Conservation (phyloP, 2,797 vertebrate genomes). For the Ispidina lecontei region DNA sequence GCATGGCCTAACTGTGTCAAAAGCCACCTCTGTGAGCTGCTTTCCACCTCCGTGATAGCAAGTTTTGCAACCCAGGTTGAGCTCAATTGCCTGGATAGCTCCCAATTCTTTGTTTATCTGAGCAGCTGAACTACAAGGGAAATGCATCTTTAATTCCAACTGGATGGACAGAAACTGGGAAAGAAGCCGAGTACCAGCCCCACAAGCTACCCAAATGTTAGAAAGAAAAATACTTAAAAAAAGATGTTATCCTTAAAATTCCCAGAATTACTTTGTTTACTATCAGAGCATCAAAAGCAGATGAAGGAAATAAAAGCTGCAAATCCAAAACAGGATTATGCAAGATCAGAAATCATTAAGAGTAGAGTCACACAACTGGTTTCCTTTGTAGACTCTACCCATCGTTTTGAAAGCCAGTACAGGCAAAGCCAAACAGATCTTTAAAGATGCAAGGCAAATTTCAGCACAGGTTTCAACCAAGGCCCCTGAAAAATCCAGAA, state of each 20-base stretch:
- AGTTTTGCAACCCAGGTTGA: background rate
- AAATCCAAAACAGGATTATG: slow-evolving; percentile 4
- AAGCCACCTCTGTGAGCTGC: background rate
- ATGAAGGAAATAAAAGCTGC: slow-evolving; percentile 10
- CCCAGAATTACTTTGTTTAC: background rate
- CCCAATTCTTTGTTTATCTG: background rate
- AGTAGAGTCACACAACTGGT: background rate
- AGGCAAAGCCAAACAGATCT: background rate
- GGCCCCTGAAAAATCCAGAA: background rate
- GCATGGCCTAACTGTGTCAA: background rate
- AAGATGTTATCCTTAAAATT: background rate
- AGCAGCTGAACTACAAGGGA: background rate
- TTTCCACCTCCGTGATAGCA: background rate
- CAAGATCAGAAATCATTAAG: background rate
- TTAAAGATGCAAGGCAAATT: background rate
- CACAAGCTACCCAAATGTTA: background rate
- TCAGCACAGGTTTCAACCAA: background rate
- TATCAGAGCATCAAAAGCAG: background rate
- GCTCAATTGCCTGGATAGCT: background rate
- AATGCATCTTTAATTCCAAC: background rate
- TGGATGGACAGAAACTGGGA: background rate
- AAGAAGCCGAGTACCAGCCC: background rate
- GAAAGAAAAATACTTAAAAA: background rate
- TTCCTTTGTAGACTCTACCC: background rate
- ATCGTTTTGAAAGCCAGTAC: background rate